Percentiles rank a stretch among this genome's conserved stretches.
phyloP scores from a whole-genome alignment of 2,888 invertebrate species.

The Beris morrisii region DNA sequence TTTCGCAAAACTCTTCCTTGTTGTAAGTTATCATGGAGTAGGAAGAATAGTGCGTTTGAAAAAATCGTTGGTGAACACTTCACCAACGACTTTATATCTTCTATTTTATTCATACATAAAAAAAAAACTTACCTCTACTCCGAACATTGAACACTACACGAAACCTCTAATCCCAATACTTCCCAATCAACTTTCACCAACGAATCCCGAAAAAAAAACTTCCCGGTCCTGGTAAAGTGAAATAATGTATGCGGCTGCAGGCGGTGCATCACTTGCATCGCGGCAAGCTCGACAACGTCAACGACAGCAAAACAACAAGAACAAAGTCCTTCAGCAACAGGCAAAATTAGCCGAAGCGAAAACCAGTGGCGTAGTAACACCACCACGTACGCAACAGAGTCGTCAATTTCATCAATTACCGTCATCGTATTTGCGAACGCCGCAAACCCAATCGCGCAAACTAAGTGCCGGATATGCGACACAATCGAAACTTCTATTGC shows the following conservation, averaged over 20 bases:
- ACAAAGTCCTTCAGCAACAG: slow-evolving; percentile 56
- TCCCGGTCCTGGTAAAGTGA: not conserved
- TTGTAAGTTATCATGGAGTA: too few relatives aligned
- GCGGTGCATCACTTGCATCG: slow-evolving; percentile 84
- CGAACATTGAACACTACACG: too few relatives aligned
- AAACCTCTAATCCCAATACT: not conserved
- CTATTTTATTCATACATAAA: too few relatives aligned
- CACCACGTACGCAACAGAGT: slow-evolving; percentile 50
- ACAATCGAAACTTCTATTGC: slow-evolving; percentile 55
- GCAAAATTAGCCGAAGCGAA: slow-evolving; percentile 58
- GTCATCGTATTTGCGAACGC: slow-evolving; percentile 56
- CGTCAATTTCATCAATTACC: slow-evolving; percentile 63
- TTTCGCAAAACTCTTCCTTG: too few relatives aligned
- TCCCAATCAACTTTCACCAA: not conserved
- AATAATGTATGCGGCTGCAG: slow-evolving; percentile 84
- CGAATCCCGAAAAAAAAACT: slow-evolving; percentile 1
- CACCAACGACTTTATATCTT: too few relatives aligned
- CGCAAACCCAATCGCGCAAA: slow-evolving; percentile 51
- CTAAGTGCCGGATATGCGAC: slow-evolving; percentile 55
- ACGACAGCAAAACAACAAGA: slow-evolving; percentile 59
- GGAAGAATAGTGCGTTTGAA: too few relatives aligned
- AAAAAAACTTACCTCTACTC: too few relatives aligned
- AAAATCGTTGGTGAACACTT: too few relatives aligned
- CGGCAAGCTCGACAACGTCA: slow-evolving; percentile 72
- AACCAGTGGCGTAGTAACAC: slow-evolving; percentile 50